Percentiles rank a stretch among this genome's conserved stretches.
phyloP scores from a whole-genome alignment of 1,140 invertebrate species.

The Hyphantria cunea region DNA sequence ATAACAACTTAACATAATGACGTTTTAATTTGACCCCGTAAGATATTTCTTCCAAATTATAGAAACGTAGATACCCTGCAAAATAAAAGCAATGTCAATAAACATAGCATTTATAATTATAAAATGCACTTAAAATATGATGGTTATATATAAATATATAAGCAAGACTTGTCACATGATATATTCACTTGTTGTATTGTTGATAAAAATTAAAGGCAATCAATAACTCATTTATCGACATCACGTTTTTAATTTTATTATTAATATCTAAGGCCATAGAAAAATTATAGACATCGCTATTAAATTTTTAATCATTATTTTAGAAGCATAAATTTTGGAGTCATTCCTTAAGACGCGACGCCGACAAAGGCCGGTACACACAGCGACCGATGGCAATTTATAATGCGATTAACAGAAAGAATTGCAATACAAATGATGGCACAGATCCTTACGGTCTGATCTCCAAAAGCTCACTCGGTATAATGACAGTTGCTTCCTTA shows the following conservation, averaged over 20 bases:
- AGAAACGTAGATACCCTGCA: too few relatives aligned
- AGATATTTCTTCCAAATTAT: too few relatives aligned
- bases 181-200: too few relatives aligned
- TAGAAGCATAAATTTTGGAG: slow-evolving; percentile 52
- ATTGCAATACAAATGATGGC: slow-evolving; percentile 66
- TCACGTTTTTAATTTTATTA: slow-evolving; percentile 28
- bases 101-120: too few relatives aligned
- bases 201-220: slow-evolving; percentile 14
- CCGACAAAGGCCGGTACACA: slow-evolving; percentile 65
- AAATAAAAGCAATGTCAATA: too few relatives aligned
- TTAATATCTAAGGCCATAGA: slow-evolving; percentile 39
- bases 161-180: too few relatives aligned
- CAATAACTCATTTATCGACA: slow-evolving; percentile 39
- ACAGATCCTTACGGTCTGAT: slow-evolving; percentile 50
- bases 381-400: slow-evolving; percentile 67
- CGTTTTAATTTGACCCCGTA: too few relatives aligned
- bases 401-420: slow-evolving; percentile 76
- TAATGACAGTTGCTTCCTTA: slow-evolving; percentile 52
- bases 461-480: slow-evolving; percentile 52
- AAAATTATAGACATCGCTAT: slow-evolving; percentile 51
- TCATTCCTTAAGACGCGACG: slow-evolving; percentile 54
- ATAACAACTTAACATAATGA: too few relatives aligned
- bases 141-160: too few relatives aligned
- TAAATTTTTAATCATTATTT: slow-evolving; percentile 56
- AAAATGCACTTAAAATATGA: too few relatives aligned